Evolutionary conservation across 2,797 vertebrate genomes (phyloP).

Genomic region (Tragelaphus eurycerus): DNA sequence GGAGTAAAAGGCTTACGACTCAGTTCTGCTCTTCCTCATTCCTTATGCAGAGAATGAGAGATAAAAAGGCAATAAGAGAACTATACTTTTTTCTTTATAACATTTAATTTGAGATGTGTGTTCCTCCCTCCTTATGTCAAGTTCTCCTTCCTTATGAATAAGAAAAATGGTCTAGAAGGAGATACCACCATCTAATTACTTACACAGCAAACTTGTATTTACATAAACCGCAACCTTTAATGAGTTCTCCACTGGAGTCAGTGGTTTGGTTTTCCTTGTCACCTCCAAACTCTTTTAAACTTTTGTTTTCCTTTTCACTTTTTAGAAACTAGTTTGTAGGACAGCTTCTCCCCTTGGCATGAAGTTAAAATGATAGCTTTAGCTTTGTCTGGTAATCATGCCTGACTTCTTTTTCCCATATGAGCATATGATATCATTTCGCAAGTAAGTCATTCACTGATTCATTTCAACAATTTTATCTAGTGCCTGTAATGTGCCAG

Average conservation of each 20-base stretch:
- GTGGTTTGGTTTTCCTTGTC: neutral
- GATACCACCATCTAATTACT: neutral
- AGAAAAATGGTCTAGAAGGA: neutral
- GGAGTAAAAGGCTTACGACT: neutral
- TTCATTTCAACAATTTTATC: neutral
- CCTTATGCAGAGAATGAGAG: neutral
- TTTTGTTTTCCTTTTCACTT: neutral
- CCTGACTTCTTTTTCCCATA: neutral
- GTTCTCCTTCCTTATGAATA: constrained; percentile 32
- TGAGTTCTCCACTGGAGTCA: neutral
- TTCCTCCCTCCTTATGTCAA: neutral
- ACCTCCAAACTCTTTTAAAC: neutral
- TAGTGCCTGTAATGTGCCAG: neutral
- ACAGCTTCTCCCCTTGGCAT: neutral
- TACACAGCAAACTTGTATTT: neutral
- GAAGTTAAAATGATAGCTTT: neutral
- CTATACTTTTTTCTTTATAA: neutral
- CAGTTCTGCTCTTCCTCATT: neutral
- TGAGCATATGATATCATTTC: neutral
- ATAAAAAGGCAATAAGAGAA: constrained; percentile 9
- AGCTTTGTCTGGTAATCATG: neutral
- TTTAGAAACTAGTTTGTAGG: neutral
- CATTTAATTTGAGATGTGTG: constrained; percentile 26
- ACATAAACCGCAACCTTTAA: neutral
- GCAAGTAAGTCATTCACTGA: neutral